Base-by-base conservation (phyloP, 2,888 invertebrate species). In the Pyrrhia umbra region DNA sequence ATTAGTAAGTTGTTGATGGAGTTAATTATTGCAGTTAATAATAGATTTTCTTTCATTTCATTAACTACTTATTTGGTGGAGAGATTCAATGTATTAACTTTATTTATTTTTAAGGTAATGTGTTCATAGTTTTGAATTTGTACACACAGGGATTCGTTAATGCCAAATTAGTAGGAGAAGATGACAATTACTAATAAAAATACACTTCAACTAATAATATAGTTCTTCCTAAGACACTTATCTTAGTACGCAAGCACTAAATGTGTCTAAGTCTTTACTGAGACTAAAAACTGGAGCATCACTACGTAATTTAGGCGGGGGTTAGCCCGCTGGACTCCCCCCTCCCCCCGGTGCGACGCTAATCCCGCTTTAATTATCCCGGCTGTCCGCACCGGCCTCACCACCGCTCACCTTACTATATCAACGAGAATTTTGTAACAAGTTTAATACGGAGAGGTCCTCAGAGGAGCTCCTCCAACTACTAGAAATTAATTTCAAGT, bases 291-390 rank as follows among this genome's bases (percentile, higher is more conserved):
- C 37, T 39, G 10, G 39, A 50, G 16, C 23, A 21, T 34, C 43
- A 16, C 9, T 42, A 2, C 47, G 37, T 52, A 39, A 47, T 34
- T 15, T 25, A 47, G 23, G 27, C 23, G 13, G n/a, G 8, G n/a
- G 20, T 6, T 37, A 42, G 59, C 34, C 30, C 9, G 15, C 37
- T n/a, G 27, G 6, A 23, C 23, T 34, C 34, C 34, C n/a, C n/a
- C n/a, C 16, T 10, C 18, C 15, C 58, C 30, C 8, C 8, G 30
- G 65, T 15, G 34, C 13, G 18, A 13, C 43, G 25, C n/a, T 54
- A 37, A 58, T 37, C 45, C 57, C 45, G 34, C 18, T 54, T 58
- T 50, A 54, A 64, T 42, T 54, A 57, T 21, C 56, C 42, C 34
- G 27, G 4, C 25, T 46, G 40, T 49, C 49, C 39, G 21, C 20